phyloP scores from a whole-genome alignment of 2,888 invertebrate genomes.

The Lordiphosa fenestrarum region DNA sequence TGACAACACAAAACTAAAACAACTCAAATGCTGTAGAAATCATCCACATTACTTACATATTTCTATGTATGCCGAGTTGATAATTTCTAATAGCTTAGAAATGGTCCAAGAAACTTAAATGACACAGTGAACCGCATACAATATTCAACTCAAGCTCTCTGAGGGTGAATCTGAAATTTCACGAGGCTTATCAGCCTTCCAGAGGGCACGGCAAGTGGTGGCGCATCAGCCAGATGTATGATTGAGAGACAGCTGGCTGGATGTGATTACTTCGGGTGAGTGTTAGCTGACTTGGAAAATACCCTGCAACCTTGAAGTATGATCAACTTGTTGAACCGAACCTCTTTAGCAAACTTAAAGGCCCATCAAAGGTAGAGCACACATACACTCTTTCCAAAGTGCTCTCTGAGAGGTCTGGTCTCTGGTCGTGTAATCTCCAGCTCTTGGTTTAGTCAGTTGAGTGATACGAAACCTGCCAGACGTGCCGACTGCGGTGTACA shows the following conservation, averaged over 20 bases:
- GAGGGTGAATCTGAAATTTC: slow-evolving; percentile 9
- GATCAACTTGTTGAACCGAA: no score
- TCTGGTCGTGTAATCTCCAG: slow-evolving; percentile 2
- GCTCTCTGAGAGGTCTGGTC: slow-evolving; percentile 1
- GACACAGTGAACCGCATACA: slow-evolving; percentile 60
- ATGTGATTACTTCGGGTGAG: no score
- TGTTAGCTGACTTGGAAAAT: no score
- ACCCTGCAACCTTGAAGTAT: no score
- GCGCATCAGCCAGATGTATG: no score
- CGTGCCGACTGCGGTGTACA: background rate
- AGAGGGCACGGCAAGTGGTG: no score
- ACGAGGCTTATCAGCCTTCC: slow-evolving; percentile 1
- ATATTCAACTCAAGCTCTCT: slow-evolving; percentile 3
- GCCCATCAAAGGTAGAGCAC: no score
- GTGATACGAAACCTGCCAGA: slow-evolving; percentile 3
- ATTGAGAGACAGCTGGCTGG: no score
- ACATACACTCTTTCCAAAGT: no score
- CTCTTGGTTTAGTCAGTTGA: slow-evolving; percentile 8
- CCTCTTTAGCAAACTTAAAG: no score
- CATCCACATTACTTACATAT: no score
- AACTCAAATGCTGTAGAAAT: background rate
- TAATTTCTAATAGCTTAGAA: slow-evolving; percentile 37
- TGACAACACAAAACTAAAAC: background rate
- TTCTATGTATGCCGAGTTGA: slow-evolving; percentile 27
- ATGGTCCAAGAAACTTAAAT: slow-evolving; percentile 66